Conservation (phyloP, 2,797 vertebrate genomes). For the Acomys russatus region DNA sequence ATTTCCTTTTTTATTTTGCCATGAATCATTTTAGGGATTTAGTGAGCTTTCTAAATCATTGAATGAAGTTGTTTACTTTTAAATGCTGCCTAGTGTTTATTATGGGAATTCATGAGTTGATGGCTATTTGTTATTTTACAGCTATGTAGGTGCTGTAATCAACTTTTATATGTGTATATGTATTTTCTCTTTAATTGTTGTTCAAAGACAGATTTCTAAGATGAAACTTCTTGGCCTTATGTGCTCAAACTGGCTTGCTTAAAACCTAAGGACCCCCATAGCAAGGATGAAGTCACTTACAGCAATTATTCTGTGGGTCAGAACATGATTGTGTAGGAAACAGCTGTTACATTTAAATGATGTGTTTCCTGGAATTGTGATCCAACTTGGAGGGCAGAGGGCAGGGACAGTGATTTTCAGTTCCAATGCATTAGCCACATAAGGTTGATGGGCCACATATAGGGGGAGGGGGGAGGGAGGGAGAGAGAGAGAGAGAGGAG, state of each 20-base stretch:
- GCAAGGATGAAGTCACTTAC: neutral
- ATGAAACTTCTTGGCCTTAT: neutral
- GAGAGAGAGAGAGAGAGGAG: too few species aligned
- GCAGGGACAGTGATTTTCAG: too few species aligned
- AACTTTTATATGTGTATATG: neutral
- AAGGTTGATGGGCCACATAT: neutral
- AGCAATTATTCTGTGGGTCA: slow-evolving; percentile 8
- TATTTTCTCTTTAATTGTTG: neutral
- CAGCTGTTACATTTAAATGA: neutral
- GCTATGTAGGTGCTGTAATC: neutral
- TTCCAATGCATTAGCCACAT: neutral
- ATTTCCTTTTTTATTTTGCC: slow-evolving; percentile 7
- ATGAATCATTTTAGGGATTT: neutral
- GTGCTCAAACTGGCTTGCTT: neutral
- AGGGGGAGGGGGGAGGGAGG: too few species aligned
- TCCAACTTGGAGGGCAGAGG: neutral
- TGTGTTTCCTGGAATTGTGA: neutral
- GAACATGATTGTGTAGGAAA: neutral
- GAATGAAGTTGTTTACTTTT: neutral
- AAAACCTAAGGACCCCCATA: accelerated
- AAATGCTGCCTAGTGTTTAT: neutral
- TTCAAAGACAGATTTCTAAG: slow-evolving; percentile 29
- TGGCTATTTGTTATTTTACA: slow-evolving; percentile 23
- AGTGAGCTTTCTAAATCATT: slow-evolving; percentile 1
- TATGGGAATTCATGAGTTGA: neutral